These are phyloP conservation scores for Ictidomys tridecemlineatus DNA, from an alignment of 2,113 vertebrate species.

Conservation along the genomic window DNA sequence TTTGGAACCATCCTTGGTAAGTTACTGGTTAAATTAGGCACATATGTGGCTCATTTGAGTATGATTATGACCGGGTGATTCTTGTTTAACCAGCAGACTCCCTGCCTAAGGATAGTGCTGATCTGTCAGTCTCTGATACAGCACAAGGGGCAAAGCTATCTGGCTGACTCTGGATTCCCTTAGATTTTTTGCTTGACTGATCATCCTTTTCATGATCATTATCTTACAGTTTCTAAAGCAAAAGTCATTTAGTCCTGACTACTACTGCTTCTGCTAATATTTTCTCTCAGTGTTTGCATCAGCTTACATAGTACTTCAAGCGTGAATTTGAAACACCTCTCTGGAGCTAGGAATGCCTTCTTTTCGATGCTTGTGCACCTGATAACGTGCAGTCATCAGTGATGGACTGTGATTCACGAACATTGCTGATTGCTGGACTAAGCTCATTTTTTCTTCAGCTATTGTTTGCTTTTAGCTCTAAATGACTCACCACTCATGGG, in stretches of 20 bases:
- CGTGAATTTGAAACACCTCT: background rate
- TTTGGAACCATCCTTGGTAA: background rate
- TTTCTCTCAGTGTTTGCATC: background rate
- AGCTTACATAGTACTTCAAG: background rate
- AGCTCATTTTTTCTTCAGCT: background rate
- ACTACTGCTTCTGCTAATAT: background rate
- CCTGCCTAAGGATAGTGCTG: background rate
- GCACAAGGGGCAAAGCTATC: background rate
- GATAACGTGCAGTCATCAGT: background rate
- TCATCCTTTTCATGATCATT: background rate
- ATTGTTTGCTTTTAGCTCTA: background rate
- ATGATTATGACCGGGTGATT: background rate
- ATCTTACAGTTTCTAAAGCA: slow-evolving; percentile 20
- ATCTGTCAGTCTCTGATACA: background rate
- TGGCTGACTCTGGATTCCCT: background rate
- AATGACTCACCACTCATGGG: background rate
- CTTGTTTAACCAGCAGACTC: background rate
- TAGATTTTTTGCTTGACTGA: background rate
- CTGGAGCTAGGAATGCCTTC: background rate
- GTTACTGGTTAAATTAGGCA: background rate
- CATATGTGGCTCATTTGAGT: background rate
- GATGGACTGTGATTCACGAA: background rate
- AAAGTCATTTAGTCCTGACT: background rate
- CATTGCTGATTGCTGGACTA: background rate
- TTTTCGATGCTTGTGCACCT: background rate